phyloP scores from a whole-genome alignment of 1,140 invertebrate species.

The Drosophila pallidifrons region DNA sequence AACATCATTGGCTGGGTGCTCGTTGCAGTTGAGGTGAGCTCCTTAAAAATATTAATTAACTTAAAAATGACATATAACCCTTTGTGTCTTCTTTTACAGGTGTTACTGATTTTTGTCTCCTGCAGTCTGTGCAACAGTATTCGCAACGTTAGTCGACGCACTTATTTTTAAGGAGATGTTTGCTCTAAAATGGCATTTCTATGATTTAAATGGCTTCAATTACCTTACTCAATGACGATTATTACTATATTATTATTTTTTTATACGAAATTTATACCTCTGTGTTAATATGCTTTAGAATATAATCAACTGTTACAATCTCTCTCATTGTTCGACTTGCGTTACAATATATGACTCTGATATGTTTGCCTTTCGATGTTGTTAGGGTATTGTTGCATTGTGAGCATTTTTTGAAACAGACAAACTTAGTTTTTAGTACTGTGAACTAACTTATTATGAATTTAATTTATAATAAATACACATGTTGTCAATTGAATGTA shows the following conservation, averaged over 20 bases:
- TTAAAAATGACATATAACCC: neutral
- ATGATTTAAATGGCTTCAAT: conserved; percentile 19
- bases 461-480: conserved; percentile 24
- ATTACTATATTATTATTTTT: conserved; percentile 39
- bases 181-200: conserved; percentile 30
- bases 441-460: conserved; percentile 39
- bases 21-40: conserved; percentile 65
- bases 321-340: neutral
- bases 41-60: neutral
- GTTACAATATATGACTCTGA: conserved; percentile 6
- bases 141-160: conserved; percentile 74
- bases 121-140: conserved; percentile 79
- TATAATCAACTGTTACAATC: neutral
- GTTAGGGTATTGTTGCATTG: conserved; percentile 11
- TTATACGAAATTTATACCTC: conserved; percentile 16
- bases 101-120: conserved; percentile 63
- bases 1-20: conserved; percentile 70
- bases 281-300: neutral
- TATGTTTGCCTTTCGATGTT: conserved; percentile 17
- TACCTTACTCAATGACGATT: conserved; percentile 20
- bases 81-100: conserved; percentile 43
- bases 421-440: conserved; percentile 23
- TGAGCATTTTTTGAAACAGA: conserved; percentile 20
- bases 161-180: conserved; percentile 50
- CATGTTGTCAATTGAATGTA: conserved; percentile 5